A percentile compares a stretch with the other conserved stretches of the same genome.
Conservation (phyloP, 2,113 vertebrate species). For the Nibea coibor region DNA sequence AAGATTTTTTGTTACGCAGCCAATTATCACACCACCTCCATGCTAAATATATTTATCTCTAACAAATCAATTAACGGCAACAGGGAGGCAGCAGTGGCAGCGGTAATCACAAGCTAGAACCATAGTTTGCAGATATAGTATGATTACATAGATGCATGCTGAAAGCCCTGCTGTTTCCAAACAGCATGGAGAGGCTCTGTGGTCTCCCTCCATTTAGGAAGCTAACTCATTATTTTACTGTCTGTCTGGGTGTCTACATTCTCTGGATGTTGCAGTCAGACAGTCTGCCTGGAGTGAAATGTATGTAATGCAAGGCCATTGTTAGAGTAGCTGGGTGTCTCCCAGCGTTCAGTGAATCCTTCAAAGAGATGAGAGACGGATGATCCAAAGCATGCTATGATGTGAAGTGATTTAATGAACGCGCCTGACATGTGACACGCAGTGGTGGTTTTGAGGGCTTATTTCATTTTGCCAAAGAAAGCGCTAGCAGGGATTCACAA, state of each 20-base stretch:
- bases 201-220: slow-evolving; percentile 55
- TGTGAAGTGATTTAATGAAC: not conserved
- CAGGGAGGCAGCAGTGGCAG: not conserved
- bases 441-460: slow-evolving; percentile 1
- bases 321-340: slow-evolving; percentile 48
- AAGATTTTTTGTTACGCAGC: not conserved
- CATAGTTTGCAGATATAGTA: slow-evolving; percentile 17
- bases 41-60: slow-evolving; percentile 4
- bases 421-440: slow-evolving; percentile 10
- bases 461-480: slow-evolving; percentile 15
- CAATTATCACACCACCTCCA: not conserved
- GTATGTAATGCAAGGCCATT: slow-evolving; percentile 15
- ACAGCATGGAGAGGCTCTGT: slow-evolving; percentile 45
- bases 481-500: slow-evolving; percentile 9
- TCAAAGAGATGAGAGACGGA: slow-evolving; percentile 10
- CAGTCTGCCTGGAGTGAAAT: slow-evolving; percentile 38
- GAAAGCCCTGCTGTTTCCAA: slow-evolving; percentile 45
- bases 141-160: slow-evolving; percentile 17
- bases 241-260: slow-evolving; percentile 36
- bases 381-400: slow-evolving; percentile 13
- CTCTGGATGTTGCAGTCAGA: slow-evolving; percentile 42
- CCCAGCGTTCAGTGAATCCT: slow-evolving; percentile 3
- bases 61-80: slow-evolving; percentile 19
- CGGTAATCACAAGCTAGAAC: slow-evolving; percentile 30
- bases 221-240: slow-evolving; percentile 57